A percentile compares a stretch with the other conserved stretches of the same genome.
Evolutionary conservation across 2,888 invertebrate species (phyloP).

Genomic region (Trimorus sp.): DNA sequence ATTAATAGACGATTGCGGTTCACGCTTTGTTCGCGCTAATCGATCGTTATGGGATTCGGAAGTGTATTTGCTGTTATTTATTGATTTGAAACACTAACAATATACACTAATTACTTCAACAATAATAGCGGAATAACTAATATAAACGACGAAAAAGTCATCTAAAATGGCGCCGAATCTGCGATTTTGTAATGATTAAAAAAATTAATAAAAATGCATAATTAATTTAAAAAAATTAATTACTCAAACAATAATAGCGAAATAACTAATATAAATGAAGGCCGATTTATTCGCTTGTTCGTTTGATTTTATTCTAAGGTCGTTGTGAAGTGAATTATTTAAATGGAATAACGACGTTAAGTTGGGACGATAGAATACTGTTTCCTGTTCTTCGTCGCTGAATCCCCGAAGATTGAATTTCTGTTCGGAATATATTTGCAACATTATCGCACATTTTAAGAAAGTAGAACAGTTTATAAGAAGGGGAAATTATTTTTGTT

Average conservation of each 20-base stretch:
- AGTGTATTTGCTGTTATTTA: too few species aligned
- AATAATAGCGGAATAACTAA: conserved; percentile 42
- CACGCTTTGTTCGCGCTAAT: too few species aligned
- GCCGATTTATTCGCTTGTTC: conserved; percentile 62
- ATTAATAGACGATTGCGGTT: too few species aligned
- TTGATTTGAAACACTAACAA: too few species aligned
- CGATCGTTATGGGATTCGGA: too few species aligned
- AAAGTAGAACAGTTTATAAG: too few species aligned
- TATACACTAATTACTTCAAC: too few species aligned
- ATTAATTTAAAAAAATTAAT: conserved; percentile 14
- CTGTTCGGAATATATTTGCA: conserved; percentile 63
- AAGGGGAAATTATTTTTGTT: too few species aligned
- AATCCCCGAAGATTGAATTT: conserved; percentile 65
- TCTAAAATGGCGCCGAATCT: too few species aligned
- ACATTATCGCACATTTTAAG: too few species aligned
- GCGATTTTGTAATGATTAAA: too few species aligned
- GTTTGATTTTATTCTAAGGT: conserved; percentile 61
- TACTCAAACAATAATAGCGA: conserved; percentile 32
- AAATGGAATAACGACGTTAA: conserved; percentile 70
- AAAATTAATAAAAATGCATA: background rate
- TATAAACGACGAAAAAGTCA: conserved; percentile 27
- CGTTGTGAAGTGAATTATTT: conserved; percentile 70
- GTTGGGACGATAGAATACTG: conserved; percentile 64
- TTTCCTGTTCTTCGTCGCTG: conserved; percentile 64
- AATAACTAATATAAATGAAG: conserved; percentile 48